phyloP scores from a whole-genome alignment of 2,888 invertebrate species.

The Tetanocera ferruginea region DNA sequence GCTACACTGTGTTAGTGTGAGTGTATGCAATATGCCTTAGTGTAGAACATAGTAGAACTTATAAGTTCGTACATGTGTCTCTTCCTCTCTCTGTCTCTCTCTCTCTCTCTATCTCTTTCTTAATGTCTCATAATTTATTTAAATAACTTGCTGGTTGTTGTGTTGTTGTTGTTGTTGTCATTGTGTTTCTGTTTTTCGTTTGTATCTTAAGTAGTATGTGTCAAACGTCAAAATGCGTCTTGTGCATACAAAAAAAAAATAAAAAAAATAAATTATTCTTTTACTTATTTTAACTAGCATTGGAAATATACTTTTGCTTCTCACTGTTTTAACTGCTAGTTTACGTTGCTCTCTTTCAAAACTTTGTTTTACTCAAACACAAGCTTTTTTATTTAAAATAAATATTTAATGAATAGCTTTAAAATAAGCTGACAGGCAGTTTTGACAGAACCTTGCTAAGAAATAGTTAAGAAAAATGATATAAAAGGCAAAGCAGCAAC shows the following conservation, averaged over 20 bases:
- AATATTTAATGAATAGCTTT: too few relatives aligned
- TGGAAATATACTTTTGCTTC: neutral
- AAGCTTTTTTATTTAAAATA: neutral
- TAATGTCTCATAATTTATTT: constrained; percentile 3
- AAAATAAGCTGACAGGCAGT: too few relatives aligned
- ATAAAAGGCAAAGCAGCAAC: neutral
- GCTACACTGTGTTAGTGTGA: neutral
- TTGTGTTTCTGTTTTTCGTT: constrained; percentile 2
- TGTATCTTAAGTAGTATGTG: neutral
- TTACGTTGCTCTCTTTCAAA: neutral
- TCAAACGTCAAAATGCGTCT: neutral
- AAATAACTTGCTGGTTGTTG: neutral
- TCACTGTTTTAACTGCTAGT: neutral
- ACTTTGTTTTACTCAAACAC: neutral
- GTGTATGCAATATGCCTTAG: neutral
- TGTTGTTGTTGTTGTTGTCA: neutral
- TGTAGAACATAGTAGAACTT: neutral
- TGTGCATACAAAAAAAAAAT: neutral
- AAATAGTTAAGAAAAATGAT: neutral
- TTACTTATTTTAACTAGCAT: neutral
- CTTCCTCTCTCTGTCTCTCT: too few relatives aligned
- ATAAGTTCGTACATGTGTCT: neutral
- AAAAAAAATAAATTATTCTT: neutral
- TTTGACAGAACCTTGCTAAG: neutral
- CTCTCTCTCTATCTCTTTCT: neutral